Base-by-base conservation (phyloP, 1,140 invertebrate species). In the Diachasma alloeum region DNA sequence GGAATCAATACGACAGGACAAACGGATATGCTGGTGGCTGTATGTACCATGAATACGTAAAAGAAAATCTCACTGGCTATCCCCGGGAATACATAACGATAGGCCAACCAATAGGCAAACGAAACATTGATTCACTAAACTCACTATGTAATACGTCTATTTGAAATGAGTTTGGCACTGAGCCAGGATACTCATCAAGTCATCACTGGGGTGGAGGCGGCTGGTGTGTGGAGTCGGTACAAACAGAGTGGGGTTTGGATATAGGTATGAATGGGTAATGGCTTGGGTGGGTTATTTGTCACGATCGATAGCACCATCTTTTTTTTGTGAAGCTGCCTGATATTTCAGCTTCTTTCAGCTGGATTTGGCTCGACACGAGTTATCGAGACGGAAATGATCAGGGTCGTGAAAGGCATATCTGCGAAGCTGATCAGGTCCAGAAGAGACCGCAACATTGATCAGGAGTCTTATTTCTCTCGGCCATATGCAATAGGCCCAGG, bases 41-140 rank as follows among this genome's bases (percentile, higher is more conserved):
- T 53, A 53, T 53, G 48, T 53, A 53, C 17, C 48, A 17, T 53
- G 48, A 53, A 53, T 53, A 53, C 48, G 17, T 53, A 53, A 53
- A 53, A 53, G 48, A 53, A 53, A 53, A 53, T 53, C 48, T 53
- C 48, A 53, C 48, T 53, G 48, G 48, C 48, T 53, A 53, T 17
- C 39, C 39, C 48, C 48, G 17, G 48, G 48, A 17, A 53, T 53
- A 53, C 17, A 53, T 53, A n/a, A 53, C 59, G 19, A 63, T 63
- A 63, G 19, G 11, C 24, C 59, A 24, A 31, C 59, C 59, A 63
- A 63, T 63, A 63, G 59, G 24, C 59, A 37, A 39, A 84, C 80
- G 81, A 83, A 86, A 83, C 83, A 86, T 86, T 86, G 84, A 86
- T 86, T 87, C 81, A 79, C 84, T 85, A 86, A 86, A 85, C 81